Evolutionary conservation across 2,888 invertebrate genomes (phyloP).

Genomic region (Scaptodrosophila latifasciaeformis): DNA sequence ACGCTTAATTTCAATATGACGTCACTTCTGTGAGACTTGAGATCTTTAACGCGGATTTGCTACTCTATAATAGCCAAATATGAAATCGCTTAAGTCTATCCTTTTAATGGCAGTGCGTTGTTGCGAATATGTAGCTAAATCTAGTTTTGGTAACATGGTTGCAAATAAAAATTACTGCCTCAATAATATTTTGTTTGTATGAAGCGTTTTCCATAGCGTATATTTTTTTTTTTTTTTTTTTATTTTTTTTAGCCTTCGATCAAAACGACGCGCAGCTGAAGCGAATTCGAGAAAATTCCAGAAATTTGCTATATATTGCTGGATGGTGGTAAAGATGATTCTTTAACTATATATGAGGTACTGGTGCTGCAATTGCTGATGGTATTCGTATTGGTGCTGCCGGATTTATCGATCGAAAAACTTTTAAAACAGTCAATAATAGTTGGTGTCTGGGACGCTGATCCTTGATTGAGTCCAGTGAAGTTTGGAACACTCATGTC

Average conservation of each 20-base stretch:
- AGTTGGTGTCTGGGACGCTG: neutral
- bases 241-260: conserved; percentile 16
- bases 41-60: conserved; percentile 22
- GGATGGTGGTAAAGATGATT: conserved; percentile 20
- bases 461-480: no score
- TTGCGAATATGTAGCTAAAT: conserved; percentile 37
- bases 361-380: conserved; percentile 10
- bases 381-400: conserved; percentile 1
- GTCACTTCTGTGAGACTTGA: conserved; percentile 23
- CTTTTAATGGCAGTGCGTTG: conserved; percentile 53
- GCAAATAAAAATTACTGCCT: no score
- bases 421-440: conserved; percentile 23
- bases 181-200: no score
- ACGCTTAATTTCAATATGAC: conserved; percentile 3
- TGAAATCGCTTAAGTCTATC: conserved; percentile 32
- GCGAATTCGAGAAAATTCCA: conserved; percentile 8
- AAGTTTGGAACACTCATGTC: no score
- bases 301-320: conserved; percentile 44
- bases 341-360: conserved; percentile 20
- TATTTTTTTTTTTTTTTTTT: no score
- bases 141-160: conserved; percentile 23
- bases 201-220: no score
- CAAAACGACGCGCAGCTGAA: conserved; percentile 13
- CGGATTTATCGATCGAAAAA: conserved; percentile 18
- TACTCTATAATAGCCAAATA: neutral